These are phyloP conservation scores for Zapus hudsonius DNA, from an alignment of 2,113 vertebrate genomes.

Conservation along the genomic window DNA sequence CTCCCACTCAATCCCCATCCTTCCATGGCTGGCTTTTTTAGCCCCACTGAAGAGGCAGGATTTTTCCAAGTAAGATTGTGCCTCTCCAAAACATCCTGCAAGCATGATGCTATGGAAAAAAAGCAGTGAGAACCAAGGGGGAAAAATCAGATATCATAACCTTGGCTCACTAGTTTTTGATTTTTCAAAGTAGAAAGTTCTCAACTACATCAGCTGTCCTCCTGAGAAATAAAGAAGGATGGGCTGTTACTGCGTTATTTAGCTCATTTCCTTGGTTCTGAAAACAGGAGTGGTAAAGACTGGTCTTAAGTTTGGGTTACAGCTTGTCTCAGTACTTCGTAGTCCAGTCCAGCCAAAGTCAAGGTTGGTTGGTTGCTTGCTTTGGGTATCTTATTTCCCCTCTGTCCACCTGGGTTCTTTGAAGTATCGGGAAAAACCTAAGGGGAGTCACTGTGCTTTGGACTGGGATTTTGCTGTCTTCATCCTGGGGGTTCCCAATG, in stretches of 20 bases:
- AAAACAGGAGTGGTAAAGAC: neutral
- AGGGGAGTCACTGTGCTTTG: neutral
- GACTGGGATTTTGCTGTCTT: neutral
- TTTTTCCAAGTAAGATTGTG: neutral
- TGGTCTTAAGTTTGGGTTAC: constrained; percentile 1
- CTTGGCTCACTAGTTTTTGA: neutral
- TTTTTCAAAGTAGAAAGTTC: neutral
- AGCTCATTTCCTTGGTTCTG: constrained; percentile 3
- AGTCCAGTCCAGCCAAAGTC: neutral
- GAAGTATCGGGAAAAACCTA: neutral
- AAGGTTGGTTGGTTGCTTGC: neutral
- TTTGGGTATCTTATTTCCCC: neutral
- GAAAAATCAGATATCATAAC: neutral
- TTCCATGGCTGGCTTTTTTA: too few relatives aligned
- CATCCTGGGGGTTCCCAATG: neutral
- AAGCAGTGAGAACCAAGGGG: neutral
- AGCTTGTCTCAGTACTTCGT: neutral
- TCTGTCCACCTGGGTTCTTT: constrained; percentile 2
- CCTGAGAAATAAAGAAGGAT: neutral
- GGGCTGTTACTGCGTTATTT: neutral
- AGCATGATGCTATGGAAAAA: neutral
- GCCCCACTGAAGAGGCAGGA: neutral
- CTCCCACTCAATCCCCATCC: too few relatives aligned
- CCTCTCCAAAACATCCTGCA: neutral
- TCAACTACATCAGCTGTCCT: neutral